Conservation (phyloP, 2,888 invertebrate genomes). For the Sinelater perroti region DNA sequence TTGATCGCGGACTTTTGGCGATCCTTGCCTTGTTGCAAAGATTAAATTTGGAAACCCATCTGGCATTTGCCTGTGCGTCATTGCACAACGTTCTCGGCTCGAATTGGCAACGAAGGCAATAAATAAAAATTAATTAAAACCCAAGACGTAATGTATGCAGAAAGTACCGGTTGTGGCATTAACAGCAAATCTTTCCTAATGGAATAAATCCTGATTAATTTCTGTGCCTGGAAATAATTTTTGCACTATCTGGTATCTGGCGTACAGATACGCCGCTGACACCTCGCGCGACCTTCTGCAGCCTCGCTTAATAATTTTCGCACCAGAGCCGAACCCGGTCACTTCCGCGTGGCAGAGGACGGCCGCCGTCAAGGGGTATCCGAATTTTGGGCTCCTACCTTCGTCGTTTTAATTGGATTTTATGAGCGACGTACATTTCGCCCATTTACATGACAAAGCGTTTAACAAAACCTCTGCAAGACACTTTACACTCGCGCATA, state of each 20-base stretch:
- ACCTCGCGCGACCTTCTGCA: background rate
- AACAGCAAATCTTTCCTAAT: background rate
- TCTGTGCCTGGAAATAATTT: background rate
- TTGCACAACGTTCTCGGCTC: no score
- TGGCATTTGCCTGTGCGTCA: no score
- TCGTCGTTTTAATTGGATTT: constrained; percentile 33
- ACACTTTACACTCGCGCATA: constrained; percentile 40
- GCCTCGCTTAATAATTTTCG: background rate
- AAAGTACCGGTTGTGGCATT: background rate
- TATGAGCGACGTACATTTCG: constrained; percentile 25
- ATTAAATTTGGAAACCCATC: no score
- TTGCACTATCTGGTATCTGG: background rate
- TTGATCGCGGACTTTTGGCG: no score
- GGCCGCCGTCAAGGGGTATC: constrained; percentile 37
- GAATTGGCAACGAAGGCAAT: background rate
- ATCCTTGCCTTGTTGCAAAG: no score
- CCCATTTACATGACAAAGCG: constrained; percentile 47
- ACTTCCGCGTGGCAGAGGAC: constrained; percentile 39
- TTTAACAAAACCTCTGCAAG: constrained; percentile 45
- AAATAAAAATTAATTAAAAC: background rate
- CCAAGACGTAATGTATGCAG: background rate
- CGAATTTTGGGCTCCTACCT: constrained; percentile 31
- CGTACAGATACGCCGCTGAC: background rate
- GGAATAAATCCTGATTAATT: constrained; percentile 12
- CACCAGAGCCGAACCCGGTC: no score